A percentile compares a stretch with the other conserved stretches of the same genome.
phyloP scores from a whole-genome alignment of 2,113 vertebrate genomes.

The Heloderma charlesbogerti region DNA sequence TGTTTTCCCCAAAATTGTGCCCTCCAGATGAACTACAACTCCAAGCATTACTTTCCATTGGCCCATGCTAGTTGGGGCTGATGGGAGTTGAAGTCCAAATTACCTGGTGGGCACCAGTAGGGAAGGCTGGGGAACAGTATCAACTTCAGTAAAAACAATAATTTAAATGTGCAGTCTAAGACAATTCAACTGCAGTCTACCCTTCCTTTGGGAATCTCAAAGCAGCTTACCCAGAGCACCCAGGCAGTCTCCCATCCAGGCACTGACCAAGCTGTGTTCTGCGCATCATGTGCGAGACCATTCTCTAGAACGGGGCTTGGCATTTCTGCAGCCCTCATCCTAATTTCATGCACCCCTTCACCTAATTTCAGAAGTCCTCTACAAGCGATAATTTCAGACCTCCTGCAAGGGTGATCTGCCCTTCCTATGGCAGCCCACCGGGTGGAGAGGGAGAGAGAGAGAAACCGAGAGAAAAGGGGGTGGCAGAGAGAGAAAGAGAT shows the following conservation, averaged over 20 bases:
- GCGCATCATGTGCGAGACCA: neutral
- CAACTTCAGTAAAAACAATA: neutral
- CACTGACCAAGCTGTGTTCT: neutral
- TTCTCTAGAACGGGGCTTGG: neutral
- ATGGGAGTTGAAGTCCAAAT: no score
- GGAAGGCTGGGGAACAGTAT: neutral
- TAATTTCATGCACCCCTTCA: neutral
- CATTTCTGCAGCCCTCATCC: neutral
- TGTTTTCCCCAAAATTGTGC: no score
- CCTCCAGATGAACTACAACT: no score
- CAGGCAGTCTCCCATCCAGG: no score
- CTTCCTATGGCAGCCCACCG: no score
- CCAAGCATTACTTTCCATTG: no score
- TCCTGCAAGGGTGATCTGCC: no score
- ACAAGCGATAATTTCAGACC: neutral
- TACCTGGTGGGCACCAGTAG: no score
- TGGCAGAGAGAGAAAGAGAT: no score
- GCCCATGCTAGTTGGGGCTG: no score
- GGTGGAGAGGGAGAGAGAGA: no score
- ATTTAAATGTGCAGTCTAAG: neutral
- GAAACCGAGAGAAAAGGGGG: no score
- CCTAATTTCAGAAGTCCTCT: neutral
- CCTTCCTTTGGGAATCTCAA: neutral
- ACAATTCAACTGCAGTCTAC: neutral
- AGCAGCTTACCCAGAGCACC: neutral